Evolutionary conservation across 2,113 vertebrate species (phyloP).

Genomic region (Laticauda colubrina): DNA sequence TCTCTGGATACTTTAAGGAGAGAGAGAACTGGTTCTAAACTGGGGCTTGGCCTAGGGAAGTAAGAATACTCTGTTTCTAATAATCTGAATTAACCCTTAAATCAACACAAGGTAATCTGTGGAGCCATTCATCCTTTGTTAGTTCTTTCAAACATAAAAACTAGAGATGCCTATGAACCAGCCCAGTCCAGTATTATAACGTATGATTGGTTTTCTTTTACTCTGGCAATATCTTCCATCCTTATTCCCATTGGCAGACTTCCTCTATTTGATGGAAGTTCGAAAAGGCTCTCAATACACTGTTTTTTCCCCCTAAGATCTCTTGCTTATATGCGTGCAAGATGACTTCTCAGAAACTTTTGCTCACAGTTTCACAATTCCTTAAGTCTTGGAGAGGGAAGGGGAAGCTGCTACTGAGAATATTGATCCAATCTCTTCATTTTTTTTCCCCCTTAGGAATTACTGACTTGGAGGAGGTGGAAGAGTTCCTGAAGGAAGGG

Average conservation of each 20-base stretch:
- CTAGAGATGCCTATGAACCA: background rate
- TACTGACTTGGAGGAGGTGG: slow-evolving; percentile 91
- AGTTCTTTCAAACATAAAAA: background rate
- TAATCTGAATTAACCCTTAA: background rate
- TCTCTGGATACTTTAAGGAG: background rate
- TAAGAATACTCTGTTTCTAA: background rate
- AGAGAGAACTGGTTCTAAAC: background rate
- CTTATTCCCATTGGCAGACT: background rate
- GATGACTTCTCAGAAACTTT: background rate
- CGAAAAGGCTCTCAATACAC: background rate
- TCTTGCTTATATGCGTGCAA: background rate
- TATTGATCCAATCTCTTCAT: background rate
- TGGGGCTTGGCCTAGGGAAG: background rate
- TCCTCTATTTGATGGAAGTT: background rate
- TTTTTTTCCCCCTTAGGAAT: slow-evolving; percentile 72
- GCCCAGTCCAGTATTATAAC: background rate
- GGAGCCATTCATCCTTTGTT: background rate
- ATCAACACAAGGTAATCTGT: background rate
- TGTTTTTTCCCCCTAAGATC: no score
- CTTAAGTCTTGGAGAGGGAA: background rate
- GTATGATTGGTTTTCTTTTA: background rate
- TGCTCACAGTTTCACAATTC: background rate
- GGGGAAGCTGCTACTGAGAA: background rate
- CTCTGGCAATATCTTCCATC: background rate
- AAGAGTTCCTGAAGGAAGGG: slow-evolving; percentile 92